Percentiles rank a stretch among this genome's conserved stretches.
These are phyloP conservation scores for Dicycla oo DNA, from an alignment of 2,888 invertebrate species.

Conservation along the genomic window DNA sequence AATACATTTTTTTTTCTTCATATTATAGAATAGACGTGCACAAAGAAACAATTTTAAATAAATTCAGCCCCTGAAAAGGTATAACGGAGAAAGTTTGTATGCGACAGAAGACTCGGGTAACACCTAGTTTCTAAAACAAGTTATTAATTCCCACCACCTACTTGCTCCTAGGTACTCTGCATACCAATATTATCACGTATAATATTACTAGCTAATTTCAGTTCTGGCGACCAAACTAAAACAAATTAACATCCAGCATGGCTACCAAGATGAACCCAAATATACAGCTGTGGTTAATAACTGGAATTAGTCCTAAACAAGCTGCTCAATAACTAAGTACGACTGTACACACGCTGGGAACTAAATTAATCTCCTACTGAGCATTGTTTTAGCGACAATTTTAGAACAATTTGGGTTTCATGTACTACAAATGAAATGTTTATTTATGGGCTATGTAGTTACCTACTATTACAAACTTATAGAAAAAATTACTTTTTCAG, in stretches of 20 bases:
- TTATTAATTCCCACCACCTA: background rate
- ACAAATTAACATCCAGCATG: conserved; percentile 28
- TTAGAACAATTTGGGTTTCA: background rate
- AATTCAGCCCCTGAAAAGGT: background rate
- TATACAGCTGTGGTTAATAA: conserved; percentile 39
- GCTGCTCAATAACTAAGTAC: conserved; percentile 49
- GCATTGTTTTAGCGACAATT: background rate
- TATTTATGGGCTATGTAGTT: background rate
- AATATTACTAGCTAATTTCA: conserved; percentile 18
- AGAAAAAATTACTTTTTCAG: background rate
- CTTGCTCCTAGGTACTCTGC: background rate
- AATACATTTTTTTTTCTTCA: no score
- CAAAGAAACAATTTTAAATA: background rate
- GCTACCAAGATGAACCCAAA: conserved; percentile 35
- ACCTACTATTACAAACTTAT: background rate
- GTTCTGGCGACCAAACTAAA: conserved; percentile 21
- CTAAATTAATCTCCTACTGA: conserved; percentile 15
- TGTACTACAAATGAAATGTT: background rate
- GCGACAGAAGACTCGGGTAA: background rate
- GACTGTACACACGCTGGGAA: background rate
- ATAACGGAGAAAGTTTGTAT: background rate
- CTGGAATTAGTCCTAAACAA: conserved; percentile 58
- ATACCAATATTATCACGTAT: conserved; percentile 25
- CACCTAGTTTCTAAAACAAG: background rate
- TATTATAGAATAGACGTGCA: no score